Conservation (phyloP, 2,113 vertebrate species). For the Tragelaphus imberbis region DNA sequence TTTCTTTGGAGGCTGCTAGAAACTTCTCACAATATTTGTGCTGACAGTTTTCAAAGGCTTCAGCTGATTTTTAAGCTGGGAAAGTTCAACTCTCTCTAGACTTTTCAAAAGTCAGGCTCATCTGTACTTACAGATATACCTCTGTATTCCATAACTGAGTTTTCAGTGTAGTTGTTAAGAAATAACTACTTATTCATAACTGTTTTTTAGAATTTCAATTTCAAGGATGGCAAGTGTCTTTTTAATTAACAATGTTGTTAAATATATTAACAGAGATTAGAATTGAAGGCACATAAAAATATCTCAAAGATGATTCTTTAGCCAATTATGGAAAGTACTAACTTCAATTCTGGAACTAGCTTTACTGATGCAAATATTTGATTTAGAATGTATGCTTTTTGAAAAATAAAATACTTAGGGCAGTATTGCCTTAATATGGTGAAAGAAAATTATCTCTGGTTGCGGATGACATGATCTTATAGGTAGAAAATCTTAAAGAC, state of each 20-base stretch:
- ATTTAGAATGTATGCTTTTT: background rate
- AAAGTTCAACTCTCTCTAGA: background rate
- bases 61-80: background rate
- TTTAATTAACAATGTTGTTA: background rate
- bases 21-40: conserved; percentile 25
- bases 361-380: background rate
- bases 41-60: background rate
- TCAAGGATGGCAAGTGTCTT: background rate
- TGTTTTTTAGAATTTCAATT: background rate
- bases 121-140: background rate
- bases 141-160: background rate
- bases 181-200: background rate
- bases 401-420: background rate
- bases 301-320: background rate
- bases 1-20: background rate
- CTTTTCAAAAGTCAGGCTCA: background rate
- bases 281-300: background rate
- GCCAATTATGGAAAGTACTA: background rate
- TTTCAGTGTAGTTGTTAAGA: background rate
- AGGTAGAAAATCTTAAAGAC: background rate
- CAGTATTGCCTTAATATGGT: background rate
- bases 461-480: background rate
- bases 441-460: background rate
- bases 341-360: background rate
- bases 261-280: background rate